A percentile compares a stretch with the other conserved stretches of the same genome.
phyloP scores from a whole-genome alignment of 1,140 invertebrate genomes.

The Melanaphis sacchari region DNA sequence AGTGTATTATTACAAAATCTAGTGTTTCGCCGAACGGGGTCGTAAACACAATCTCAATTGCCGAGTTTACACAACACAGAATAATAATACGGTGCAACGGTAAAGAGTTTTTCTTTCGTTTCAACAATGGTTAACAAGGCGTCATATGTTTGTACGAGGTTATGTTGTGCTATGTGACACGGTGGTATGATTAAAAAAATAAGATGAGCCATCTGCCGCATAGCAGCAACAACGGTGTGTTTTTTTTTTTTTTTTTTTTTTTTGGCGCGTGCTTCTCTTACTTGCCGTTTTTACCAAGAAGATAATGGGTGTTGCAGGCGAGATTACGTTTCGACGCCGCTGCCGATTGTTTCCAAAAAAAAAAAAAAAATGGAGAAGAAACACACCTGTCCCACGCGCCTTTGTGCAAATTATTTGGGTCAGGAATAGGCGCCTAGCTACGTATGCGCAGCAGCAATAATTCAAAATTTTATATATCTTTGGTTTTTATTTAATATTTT shows the following conservation, averaged over 20 bases:
- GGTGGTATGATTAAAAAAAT: constrained; percentile 45
- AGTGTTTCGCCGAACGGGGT: not conserved
- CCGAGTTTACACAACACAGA: not conserved
- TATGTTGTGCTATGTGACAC: constrained; percentile 49
- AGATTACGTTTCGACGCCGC: constrained; percentile 45
- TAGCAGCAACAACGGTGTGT: not conserved
- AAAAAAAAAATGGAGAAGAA: not conserved
- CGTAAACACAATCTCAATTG: not conserved
- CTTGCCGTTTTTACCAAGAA: not conserved
- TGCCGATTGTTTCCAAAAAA: constrained; percentile 38
- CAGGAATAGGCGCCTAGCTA: constrained; percentile 44
- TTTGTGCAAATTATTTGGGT: constrained; percentile 53
- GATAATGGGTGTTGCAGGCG: constrained; percentile 19
- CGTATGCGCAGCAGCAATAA: not conserved
- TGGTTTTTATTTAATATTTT: not conserved
- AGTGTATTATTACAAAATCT: not conserved
- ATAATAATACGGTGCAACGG: not conserved
- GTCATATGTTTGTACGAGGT: constrained; percentile 47
- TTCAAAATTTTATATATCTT: constrained; percentile 34
- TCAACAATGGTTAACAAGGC: constrained; percentile 57
- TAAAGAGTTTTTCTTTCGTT: constrained; percentile 41
- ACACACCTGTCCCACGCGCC: constrained; percentile 21
- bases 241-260: constrained; percentile 50
- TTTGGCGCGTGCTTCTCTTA: constrained; percentile 55
- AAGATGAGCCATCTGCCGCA: constrained; percentile 43